Conservation (phyloP, 2,797 vertebrate species). For the Acrossocheilus fasciatus region DNA sequence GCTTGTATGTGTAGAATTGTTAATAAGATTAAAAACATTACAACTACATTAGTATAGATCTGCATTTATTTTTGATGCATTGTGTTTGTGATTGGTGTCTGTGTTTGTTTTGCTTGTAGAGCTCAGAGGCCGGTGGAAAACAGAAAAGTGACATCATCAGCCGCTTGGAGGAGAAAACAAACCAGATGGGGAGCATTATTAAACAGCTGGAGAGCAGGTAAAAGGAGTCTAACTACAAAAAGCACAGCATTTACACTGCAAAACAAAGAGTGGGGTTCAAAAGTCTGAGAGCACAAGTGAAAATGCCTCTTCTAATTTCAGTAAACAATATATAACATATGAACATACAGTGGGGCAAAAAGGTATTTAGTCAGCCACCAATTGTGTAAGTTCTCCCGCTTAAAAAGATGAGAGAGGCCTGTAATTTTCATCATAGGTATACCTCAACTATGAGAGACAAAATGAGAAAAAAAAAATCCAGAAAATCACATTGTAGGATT, state of each 20-base stretch:
- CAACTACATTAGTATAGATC: not conserved
- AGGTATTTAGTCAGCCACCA: too few species aligned
- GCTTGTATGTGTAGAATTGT: not conserved
- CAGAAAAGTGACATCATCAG: slow-evolving; percentile 93
- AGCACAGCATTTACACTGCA: not conserved
- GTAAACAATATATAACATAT: not conserved
- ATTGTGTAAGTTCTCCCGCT: too few species aligned
- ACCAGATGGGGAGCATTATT: slow-evolving; percentile 94
- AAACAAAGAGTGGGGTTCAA: not conserved
- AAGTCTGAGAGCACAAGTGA: not conserved
- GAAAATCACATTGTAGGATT: too few species aligned
- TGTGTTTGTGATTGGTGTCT: not conserved
- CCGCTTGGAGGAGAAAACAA: slow-evolving; percentile 95
- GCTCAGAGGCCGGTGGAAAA: slow-evolving; percentile 87
- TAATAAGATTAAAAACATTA: not conserved
- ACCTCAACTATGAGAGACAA: too few species aligned
- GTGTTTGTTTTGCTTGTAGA: slow-evolving; percentile 74
- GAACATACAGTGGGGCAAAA: too few species aligned
- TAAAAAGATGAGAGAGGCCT: too few species aligned
- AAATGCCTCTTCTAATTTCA: not conserved
- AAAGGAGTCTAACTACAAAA: slow-evolving; percentile 43
- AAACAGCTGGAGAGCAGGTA: slow-evolving; percentile 98
- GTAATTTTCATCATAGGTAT: too few species aligned
- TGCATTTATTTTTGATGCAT: not conserved
- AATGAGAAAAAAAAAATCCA: too few species aligned